Base-by-base conservation (phyloP, 2,797 vertebrate genomes). In the Enoplosus armatus region DNA sequence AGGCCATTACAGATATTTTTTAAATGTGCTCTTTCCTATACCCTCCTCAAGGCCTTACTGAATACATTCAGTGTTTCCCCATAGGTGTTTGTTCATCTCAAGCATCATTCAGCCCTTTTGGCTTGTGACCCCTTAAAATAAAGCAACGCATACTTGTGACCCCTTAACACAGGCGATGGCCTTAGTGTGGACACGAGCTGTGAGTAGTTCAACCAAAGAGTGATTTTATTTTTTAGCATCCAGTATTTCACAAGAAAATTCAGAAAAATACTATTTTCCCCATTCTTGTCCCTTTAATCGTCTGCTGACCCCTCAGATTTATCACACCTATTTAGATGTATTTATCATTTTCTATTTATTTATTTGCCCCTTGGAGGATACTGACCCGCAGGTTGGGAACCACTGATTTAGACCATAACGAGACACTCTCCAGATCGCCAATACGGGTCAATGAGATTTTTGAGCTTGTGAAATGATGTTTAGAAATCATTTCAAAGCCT, bases 151-250 rank as follows among this genome's bases (percentile, higher is more conserved):
- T 1, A 37, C 26, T 22, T 62, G 5, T 12, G 2, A 41, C 15
- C 41, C 16, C 5, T 18, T 6, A 43, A 18, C 31, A 51, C n/a
- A 51, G n/a, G 2, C 3, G 3, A 45, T 56, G 20, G 5, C 18
- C n/a, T 60, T 27, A 24, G 6, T 22, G 16, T 60, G 12, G 12
- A 48, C 6, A 16, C 39, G 18, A 41, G 29, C 22, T 20, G 6
- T 60, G 68, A 73, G 61, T 26, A 14, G 39, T 55, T 55, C 5
- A 35, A 37, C 29, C 15, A 24, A 39, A 75, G 24, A 64, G 7
- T 22, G 18, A 26, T 37, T 31, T 74, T 45, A 35, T n/a, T 15
- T 29, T 66, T 48, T 10, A 56, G 54, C 22, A 33, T 33, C 29
- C 16, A 33, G 20, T 22, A 55, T 8, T 29, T 37, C 26, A 16